Evolutionary conservation across 2,888 invertebrate species (phyloP), one percentile per base, ranked within the genome.

Genomic region (Troilus luridus): DNA sequence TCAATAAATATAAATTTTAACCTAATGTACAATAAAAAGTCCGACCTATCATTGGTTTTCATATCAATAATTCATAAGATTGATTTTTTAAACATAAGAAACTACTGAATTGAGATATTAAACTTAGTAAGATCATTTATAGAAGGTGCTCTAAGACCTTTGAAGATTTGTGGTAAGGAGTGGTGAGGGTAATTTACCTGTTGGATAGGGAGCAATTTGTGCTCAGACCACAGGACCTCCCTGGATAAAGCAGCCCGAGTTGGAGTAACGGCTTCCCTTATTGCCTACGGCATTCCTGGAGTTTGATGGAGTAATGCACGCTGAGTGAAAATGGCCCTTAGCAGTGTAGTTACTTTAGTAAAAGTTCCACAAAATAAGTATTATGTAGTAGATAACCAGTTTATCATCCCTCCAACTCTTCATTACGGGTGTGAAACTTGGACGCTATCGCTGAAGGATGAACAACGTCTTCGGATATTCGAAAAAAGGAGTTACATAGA

Each of bases 161-260:
- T 41, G 72, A 77, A 77, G 72, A 77, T 77, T 77, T 77, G 72
- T 77, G 72, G 67, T 67, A 27, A 14, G 72, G 72, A 41, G 72
- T 9, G 72, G 27, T 41, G 72, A 19, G 72, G 59, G 27, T 41
- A 77, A 41, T 41, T 27, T 17, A 27, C 72, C 72, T 41, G 27
- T 41, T 41, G 27, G 27, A 41, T 77, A 8, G 72, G 0, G 24
- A 41, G 27, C 17, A 41, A 77, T 27, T 41, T 41, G 41, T 77
- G 27, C 41, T 27, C 1, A 7, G 14, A 17, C 72, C 72, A 41
- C 27, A 27, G 27, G 14, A 27, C 27, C 14, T 27, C 14, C 41
- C 72, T 77, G 72, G 72, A 77, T 77, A 77, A 41, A 41, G 27
- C 72, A 41, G 7, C 9, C 41, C 8, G 27, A 24, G 14, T 41